Conservation (phyloP, 2,888 invertebrate species). For the Hesperia comma region DNA sequence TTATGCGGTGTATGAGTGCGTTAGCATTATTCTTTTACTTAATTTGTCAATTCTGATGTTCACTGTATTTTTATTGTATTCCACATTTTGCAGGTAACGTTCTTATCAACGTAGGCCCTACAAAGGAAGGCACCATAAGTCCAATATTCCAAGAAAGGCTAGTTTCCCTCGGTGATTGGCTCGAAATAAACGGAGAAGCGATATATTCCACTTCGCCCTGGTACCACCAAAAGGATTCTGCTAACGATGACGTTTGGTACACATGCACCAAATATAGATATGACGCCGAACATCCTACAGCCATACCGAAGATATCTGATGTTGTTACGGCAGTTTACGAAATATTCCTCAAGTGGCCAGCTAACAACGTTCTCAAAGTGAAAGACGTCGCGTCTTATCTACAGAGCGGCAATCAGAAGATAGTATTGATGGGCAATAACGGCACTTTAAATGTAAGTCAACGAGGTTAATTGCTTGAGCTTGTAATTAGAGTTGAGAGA, state of each 20-base stretch:
- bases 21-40: too few relatives aligned
- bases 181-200: constrained; percentile 93
- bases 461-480: constrained; percentile 36
- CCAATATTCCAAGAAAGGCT: constrained; percentile 95
- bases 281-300: constrained; percentile 54
- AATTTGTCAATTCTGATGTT: neutral
- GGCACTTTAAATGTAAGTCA: constrained; percentile 58
- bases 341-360: constrained; percentile 88
- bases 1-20: too few relatives aligned
- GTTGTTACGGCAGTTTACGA: constrained; percentile 84
- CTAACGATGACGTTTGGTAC: constrained; percentile 89
- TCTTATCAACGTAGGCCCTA: constrained; percentile 95
- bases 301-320: constrained; percentile 49
- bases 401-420: constrained; percentile 53
- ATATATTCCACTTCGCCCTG: constrained; percentile 92
- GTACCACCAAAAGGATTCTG: constrained; percentile 91
- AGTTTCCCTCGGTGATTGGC: constrained; percentile 90
- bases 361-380: constrained; percentile 72
- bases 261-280: constrained; percentile 68
- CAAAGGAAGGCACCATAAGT: constrained; percentile 92
- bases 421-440: constrained; percentile 61
- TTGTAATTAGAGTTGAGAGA: neutral
- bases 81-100: constrained; percentile 85
- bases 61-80: constrained; percentile 46
- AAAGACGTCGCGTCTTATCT: constrained; percentile 55